These are phyloP conservation scores for Hestina assimilis DNA, from an alignment of 1,140 invertebrate genomes.

Conservation along the genomic window DNA sequence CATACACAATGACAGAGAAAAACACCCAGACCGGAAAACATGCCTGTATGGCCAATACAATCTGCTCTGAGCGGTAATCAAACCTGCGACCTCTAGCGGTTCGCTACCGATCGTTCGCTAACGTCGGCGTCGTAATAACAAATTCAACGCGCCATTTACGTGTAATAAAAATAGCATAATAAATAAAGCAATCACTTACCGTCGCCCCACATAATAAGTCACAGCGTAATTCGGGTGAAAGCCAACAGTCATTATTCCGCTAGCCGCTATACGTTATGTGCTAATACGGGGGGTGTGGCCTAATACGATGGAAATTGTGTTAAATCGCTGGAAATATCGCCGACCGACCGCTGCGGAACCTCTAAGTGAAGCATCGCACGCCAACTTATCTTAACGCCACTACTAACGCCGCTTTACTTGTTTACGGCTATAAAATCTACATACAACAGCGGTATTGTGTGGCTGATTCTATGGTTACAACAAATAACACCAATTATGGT, in stretches of 20 bases:
- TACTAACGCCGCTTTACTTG: neutral
- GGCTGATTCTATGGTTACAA: neutral
- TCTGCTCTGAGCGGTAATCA: no score
- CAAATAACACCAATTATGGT: neutral
- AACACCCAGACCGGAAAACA: no score
- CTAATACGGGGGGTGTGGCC: neutral
- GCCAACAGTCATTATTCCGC: constrained; percentile 7
- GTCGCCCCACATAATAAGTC: constrained; percentile 14
- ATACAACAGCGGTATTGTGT: neutral
- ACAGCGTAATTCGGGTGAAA: constrained; percentile 18
- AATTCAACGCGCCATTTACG: constrained; percentile 4
- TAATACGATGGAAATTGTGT: constrained; percentile 9
- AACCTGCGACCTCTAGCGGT: no score
- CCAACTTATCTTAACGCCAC: neutral
- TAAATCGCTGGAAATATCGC: constrained; percentile 9
- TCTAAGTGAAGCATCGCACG: constrained; percentile 5
- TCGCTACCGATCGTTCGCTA: no score
- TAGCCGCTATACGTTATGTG: neutral
- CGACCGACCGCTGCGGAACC: neutral
- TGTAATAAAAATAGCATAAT: constrained; percentile 20
- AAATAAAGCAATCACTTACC: constrained; percentile 25
- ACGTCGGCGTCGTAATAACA: no score
- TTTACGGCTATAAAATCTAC: neutral
- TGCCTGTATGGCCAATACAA: no score
- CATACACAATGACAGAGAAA: no score